phyloP scores from a whole-genome alignment of 2,797 vertebrate genomes.

The Semaprochilodus insignis region DNA sequence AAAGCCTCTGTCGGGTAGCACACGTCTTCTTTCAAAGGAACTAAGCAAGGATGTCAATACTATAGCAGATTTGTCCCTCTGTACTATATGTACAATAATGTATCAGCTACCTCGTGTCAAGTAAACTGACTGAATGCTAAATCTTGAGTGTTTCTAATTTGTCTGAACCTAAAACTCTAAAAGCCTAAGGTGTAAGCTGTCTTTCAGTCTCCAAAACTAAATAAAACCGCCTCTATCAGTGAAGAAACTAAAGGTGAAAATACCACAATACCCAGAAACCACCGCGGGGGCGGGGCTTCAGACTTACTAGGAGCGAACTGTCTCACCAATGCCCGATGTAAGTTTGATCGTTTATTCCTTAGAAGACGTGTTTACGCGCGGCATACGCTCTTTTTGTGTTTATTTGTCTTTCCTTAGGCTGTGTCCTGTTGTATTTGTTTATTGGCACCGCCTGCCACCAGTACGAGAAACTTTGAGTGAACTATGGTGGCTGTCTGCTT shows the following conservation, averaged over 20 bases:
- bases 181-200: no score
- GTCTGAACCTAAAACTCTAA: no score
- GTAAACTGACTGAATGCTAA: no score
- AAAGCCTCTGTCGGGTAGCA: no score
- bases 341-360: conserved; percentile 50
- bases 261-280: conserved; percentile 60
- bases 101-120: no score
- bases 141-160: no score
- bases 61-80: no score
- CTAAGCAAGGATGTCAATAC: no score
- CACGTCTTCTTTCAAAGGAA: no score
- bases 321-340: conserved; percentile 39
- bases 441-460: background rate
- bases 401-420: background rate
- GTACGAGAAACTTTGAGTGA: background rate
- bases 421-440: background rate
- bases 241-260: background rate
- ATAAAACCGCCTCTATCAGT: background rate
- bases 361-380: background rate
- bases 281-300: conserved; percentile 14
- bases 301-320: conserved; percentile 17
- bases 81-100: no score
- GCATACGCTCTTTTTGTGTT: background rate
- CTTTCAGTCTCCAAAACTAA: background rate
- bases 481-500: background rate